Percentiles rank a stretch among this genome's conserved stretches.
phyloP scores from a whole-genome alignment of 2,888 invertebrate genomes.

The Ornithoptera priamus region DNA sequence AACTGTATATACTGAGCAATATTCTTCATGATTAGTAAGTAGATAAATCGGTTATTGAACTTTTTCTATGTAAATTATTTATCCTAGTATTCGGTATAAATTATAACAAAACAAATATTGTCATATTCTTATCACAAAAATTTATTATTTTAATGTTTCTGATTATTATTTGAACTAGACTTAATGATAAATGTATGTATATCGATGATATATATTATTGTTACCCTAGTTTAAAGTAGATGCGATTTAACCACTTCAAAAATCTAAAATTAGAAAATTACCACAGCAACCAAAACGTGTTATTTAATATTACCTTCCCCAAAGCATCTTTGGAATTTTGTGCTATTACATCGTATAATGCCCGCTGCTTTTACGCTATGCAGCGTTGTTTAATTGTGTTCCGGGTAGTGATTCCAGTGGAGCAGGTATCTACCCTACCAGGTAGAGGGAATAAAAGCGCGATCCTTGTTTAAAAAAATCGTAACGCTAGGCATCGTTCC shows the following conservation, averaged over 20 bases:
- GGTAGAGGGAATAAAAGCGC: constrained; percentile 61
- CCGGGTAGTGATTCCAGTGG: constrained; percentile 65
- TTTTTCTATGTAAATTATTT: background rate
- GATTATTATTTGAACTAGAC: background rate
- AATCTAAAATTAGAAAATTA: background rate
- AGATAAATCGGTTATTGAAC: background rate
- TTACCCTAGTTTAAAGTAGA: background rate
- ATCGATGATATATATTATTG: background rate
- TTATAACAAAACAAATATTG: background rate
- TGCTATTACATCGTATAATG: constrained; percentile 43
- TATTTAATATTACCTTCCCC: background rate
- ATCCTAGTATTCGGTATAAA: background rate
- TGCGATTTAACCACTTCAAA: background rate
- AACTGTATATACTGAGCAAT: background rate
- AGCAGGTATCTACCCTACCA: constrained; percentile 62
- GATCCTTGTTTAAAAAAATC: constrained; percentile 50
- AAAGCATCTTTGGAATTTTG: constrained; percentile 32
- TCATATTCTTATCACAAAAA: background rate
- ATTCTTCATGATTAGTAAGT: background rate
- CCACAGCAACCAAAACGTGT: background rate
- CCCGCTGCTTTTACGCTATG: constrained; percentile 54
- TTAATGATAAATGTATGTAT: background rate
- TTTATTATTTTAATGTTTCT: background rate
- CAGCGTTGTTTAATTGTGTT: constrained; percentile 70
- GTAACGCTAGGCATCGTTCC: constrained; percentile 39